Evolutionary conservation across 2,113 vertebrate species (phyloP), one percentile per base, ranked within the genome.

Genomic region (Poeciliopsis turrubarensis): DNA sequence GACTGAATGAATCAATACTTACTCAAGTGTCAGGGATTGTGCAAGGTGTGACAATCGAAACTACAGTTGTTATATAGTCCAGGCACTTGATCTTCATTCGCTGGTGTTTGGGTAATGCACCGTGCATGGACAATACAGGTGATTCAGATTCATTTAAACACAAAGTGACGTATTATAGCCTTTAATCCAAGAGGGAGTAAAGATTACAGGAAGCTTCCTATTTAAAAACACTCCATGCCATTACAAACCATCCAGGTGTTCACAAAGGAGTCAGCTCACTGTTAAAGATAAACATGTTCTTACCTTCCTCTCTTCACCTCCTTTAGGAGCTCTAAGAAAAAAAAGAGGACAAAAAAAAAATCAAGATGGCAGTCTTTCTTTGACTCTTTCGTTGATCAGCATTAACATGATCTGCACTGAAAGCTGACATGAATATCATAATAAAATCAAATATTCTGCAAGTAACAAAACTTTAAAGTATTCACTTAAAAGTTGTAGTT

Each of bases 221-320:
- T 81, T 54, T 61, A 72, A 13, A 68, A 13, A 66, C 65, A 72
- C 32, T 66, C 27, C 72, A 73, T 44, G 79, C 57, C 79, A 77
- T 73, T 85, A 73, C 78, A 70, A 75, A 60, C 75, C 81, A 81
- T 82, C 29, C 32, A 67, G 57, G 81, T 70, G 72, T 62, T 72
- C 60, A 68, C 3, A 77, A 67, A 66, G 37, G 54, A 34, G 80
- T 66, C 67, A 74, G 70, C 57, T 66, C 51, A 30, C 39, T 0
- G 54, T 31, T 51, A 72, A 27, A 78, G 32, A 72, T 54, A 74
- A 71, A 79, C 34, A 57, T 37, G 34, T 30, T 41, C 91, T 91
- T 94, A 95, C 94, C 94, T 95, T 95, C 78, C 91, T 90, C 37
- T 94, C 92, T 72, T 79, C 89, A 1, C 37, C 90, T 0, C 77